Conservation (phyloP, 2,888 invertebrate genomes). For the Peribatodes rhomboidaria region DNA sequence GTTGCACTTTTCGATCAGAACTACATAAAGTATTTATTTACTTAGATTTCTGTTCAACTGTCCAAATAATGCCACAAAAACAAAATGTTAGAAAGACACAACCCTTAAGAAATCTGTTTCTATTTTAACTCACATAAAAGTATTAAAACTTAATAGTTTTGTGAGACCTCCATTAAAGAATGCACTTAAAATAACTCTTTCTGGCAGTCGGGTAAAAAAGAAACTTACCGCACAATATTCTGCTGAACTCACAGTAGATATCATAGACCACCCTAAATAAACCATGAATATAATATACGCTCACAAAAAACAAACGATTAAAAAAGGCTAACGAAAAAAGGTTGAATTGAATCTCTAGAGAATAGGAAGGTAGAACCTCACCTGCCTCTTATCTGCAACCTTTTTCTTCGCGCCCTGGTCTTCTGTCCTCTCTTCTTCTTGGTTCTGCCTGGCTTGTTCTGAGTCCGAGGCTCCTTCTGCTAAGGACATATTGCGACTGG, state of each 20-base stretch:
- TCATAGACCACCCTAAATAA: slow-evolving; percentile 22
- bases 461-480: slow-evolving; percentile 79
- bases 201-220: too few relatives aligned
- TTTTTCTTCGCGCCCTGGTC: slow-evolving; percentile 34
- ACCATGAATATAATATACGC: slow-evolving; percentile 12
- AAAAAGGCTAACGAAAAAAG: background rate
- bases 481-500: slow-evolving; percentile 82
- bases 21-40: too few relatives aligned
- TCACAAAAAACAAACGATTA: background rate
- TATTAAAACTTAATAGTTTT: too few relatives aligned
- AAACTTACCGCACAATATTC: slow-evolving; percentile 17
- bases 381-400: slow-evolving; percentile 50
- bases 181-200: too few relatives aligned
- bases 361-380: slow-evolving; percentile 23
- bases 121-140: too few relatives aligned
- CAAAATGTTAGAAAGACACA: too few relatives aligned
- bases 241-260: slow-evolving; percentile 5
- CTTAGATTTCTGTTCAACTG: too few relatives aligned
- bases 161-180: too few relatives aligned
- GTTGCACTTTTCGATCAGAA: too few relatives aligned
- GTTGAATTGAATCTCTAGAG: background rate
- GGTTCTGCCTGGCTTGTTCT: slow-evolving; percentile 56
- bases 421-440: slow-evolving; percentile 48
- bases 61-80: too few relatives aligned
- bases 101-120: too few relatives aligned